Base-by-base conservation (phyloP, 2,888 invertebrate species). In the Deilephila elpenor region DNA sequence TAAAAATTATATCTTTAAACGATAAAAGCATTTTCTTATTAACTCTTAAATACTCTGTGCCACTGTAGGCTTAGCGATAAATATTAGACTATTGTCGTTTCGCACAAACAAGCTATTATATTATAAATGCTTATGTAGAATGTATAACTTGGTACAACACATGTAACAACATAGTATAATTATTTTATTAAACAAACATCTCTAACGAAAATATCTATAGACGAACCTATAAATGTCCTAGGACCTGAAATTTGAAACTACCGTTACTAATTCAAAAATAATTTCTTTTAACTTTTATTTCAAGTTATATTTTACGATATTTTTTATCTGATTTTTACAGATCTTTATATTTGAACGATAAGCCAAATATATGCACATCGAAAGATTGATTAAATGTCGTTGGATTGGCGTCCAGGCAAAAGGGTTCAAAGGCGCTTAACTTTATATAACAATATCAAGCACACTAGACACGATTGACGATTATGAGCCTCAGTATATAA, bases 51-150 rank as follows among this genome's bases (percentile, higher is more conserved):
- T 17, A 77, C 78, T 82, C 82, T 77, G 78, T 76, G 79, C 81
- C 79, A 77, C 81, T 80, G 78, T 67, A 29, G 67, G 67, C 67
- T 76, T 79, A 80, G 77, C 71, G 32, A 79, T 78, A 80, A 77
- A 80, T 78, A 76, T 73, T 83, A 82, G 83, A 84, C 86, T 88
- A 88, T 89, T 88, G 84, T 88, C 86, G 80, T 82, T 80, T 83
- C 81, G 79, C 79, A 81, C 76, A 85, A 87, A 84, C 82, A 79
- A 82, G 72, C 72, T 62, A 62, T 44, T 44, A 44, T 72, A 17
- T 72, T 61, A 70, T n/a, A 37, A 62, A 51, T 62, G 51, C 20
- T 32, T 60, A 60, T 61, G 17, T 61, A 71, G 34, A 62, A 73
- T 56, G 25, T 73, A 56, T 56, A 62, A 64, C 56, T 44, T 71